Percentiles rank a stretch among this genome's conserved stretches.
These are phyloP conservation scores for Sebastes kiyomatsui DNA, from an alignment of 2,797 vertebrate genomes.

Conservation along the genomic window DNA sequence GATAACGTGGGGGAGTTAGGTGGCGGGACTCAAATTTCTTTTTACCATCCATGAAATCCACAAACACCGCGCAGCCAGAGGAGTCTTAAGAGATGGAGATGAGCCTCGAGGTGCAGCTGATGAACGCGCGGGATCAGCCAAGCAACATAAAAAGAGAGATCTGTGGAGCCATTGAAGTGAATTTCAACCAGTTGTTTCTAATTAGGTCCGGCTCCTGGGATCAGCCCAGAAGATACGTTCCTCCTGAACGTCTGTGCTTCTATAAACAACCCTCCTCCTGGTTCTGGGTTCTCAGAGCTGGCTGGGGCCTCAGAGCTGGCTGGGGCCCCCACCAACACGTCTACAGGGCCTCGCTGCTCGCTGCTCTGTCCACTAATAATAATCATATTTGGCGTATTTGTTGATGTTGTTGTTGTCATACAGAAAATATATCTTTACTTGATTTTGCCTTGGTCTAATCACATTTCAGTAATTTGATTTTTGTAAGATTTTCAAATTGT, in stretches of 20 bases:
- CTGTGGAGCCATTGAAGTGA: conserved; percentile 76
- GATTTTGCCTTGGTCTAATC: not conserved
- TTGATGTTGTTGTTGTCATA: conserved; percentile 48
- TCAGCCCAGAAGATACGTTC: conserved; percentile 81
- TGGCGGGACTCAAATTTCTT: conserved; percentile 61
- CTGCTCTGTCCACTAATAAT: conserved; percentile 62
- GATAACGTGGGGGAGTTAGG: conserved; percentile 52
- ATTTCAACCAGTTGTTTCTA: conserved; percentile 84
- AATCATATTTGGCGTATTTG: conserved; percentile 58
- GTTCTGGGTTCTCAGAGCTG: conserved; percentile 62
- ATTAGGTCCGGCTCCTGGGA: conserved; percentile 83
- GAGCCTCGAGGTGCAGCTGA: conserved; percentile 79
- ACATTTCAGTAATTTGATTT: not conserved
- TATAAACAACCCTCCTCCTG: conserved; percentile 82
- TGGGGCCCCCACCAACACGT: conserved; percentile 56
- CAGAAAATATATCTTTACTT: conserved; percentile 14
- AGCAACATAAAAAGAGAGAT: conserved; percentile 82
- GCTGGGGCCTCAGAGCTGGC: conserved; percentile 20
- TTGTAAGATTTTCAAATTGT: not conserved
- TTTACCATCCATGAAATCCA: conserved; percentile 74
- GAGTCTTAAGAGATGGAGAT: conserved; percentile 75
- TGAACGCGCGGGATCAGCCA: conserved; percentile 76
- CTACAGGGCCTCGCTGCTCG: conserved; percentile 23
- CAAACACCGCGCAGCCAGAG: conserved; percentile 56
- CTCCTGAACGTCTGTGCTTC: conserved; percentile 83